These are phyloP conservation scores for Diaphora mendica DNA, from an alignment of 2,888 invertebrate species.

Conservation along the genomic window DNA sequence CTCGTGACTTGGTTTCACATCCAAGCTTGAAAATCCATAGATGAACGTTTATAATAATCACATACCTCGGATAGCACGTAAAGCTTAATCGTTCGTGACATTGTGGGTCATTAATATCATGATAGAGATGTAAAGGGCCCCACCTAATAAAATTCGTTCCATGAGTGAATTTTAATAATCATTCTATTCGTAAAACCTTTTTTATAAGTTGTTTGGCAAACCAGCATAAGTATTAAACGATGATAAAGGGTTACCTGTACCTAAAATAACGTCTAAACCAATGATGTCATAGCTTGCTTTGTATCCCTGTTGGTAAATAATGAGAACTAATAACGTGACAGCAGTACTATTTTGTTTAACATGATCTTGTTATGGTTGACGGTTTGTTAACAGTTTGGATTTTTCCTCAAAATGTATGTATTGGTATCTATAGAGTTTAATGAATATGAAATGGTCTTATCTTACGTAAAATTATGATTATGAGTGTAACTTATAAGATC, in stretches of 20 bases:
- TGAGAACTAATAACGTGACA: neutral
- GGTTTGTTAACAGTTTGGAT: no score
- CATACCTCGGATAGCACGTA: constrained; percentile 1
- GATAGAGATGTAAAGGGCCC: neutral
- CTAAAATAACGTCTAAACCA: neutral
- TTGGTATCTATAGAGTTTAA: no score
- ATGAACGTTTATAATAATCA: constrained; percentile 3
- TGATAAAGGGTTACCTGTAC: neutral
- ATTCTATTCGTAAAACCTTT: neutral
- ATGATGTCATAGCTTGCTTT: neutral
- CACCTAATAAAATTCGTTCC: neutral
- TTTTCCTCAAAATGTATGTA: no score
- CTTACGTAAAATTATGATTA: no score
- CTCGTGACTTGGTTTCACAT: neutral
- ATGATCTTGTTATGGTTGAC: no score
- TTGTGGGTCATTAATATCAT: constrained; percentile 2
- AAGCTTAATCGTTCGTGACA: constrained; percentile 2
- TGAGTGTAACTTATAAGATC: no score
- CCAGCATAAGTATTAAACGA: neutral
- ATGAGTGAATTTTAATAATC: neutral
- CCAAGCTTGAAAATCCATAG: neutral
- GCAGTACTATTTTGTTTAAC: no score
- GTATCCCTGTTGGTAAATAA: neutral
- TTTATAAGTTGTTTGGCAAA: neutral
- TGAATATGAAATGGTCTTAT: no score